phyloP scores from a whole-genome alignment of 2,797 vertebrate species.

The Sebastes itinus region DNA sequence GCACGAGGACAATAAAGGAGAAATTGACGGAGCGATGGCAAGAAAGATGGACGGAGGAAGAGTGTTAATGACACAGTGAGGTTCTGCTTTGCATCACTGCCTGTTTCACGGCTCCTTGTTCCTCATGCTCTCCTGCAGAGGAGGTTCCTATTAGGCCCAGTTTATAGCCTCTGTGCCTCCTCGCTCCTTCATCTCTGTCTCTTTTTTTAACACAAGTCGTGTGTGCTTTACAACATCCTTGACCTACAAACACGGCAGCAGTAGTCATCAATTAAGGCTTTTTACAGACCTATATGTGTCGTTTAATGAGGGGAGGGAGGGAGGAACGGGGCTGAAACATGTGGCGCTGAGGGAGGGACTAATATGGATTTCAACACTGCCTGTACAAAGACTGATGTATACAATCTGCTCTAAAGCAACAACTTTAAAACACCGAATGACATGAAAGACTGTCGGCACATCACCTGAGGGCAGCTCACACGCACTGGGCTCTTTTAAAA shows the following conservation, averaged over 20 bases:
- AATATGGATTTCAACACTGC: slow-evolving; percentile 20
- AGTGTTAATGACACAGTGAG: slow-evolving; percentile 54
- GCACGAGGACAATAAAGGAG: slow-evolving; percentile 4
- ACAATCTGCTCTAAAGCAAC: not conserved
- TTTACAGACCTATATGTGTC: slow-evolving; percentile 73
- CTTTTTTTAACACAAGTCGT: slow-evolving; percentile 51
- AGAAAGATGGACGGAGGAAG: not conserved
- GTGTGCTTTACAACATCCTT: slow-evolving; percentile 72
- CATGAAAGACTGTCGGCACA: slow-evolving; percentile 32
- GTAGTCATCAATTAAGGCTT: slow-evolving; percentile 74
- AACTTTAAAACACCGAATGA: slow-evolving; percentile 37
- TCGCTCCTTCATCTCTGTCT: slow-evolving; percentile 35
- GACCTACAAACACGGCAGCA: slow-evolving; percentile 65
- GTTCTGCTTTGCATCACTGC: slow-evolving; percentile 38
- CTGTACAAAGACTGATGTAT: slow-evolving; percentile 8
- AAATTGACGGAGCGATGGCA: not conserved
- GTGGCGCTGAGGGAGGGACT: slow-evolving; percentile 19
- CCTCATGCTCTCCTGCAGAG: slow-evolving; percentile 61
- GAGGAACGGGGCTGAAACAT: slow-evolving; percentile 29
- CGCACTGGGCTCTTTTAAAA: slow-evolving; percentile 11
- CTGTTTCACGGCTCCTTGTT: slow-evolving; percentile 65
- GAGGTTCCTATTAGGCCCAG: slow-evolving; percentile 48
- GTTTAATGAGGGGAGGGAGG: slow-evolving; percentile 55
- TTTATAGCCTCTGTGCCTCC: slow-evolving; percentile 49
- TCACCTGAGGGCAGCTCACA: slow-evolving; percentile 20